A percentile compares a stretch with the other conserved stretches of the same genome.
These are phyloP conservation scores for Cheilosia grossa DNA, from an alignment of 2,888 invertebrate species.

Conservation along the genomic window DNA sequence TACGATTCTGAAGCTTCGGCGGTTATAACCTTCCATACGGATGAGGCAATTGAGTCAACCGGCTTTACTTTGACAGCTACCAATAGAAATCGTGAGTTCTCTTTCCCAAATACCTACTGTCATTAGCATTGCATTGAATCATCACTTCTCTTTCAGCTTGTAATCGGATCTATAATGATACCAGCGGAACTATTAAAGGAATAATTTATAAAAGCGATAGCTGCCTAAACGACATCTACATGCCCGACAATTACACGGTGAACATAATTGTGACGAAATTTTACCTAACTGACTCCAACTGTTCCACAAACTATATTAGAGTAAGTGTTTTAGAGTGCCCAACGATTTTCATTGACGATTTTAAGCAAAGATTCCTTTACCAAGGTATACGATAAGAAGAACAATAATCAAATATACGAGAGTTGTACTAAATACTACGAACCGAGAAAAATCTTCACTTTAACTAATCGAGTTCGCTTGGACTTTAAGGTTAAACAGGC, in stretches of 20 bases:
- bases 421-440: slow-evolving; percentile 37
- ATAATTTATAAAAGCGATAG: slow-evolving; percentile 76
- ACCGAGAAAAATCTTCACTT: slow-evolving; percentile 54
- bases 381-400: slow-evolving; percentile 78
- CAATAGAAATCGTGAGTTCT: slow-evolving; percentile 83
- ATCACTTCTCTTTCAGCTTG: slow-evolving; percentile 77
- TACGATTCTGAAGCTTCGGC: not conserved
- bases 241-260: slow-evolving; percentile 87
- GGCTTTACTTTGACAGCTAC: slow-evolving; percentile 83
- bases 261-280: slow-evolving; percentile 87
- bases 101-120: not conserved
- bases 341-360: not conserved
- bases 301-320: slow-evolving; percentile 64
- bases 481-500: not conserved
- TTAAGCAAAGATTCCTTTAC: not conserved
- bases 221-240: slow-evolving; percentile 88
- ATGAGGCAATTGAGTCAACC: slow-evolving; percentile 71
- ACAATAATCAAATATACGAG: slow-evolving; percentile 75
- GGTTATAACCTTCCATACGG: slow-evolving; percentile 78
- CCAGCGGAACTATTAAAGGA: slow-evolving; percentile 86
- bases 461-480: slow-evolving; percentile 78
- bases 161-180: slow-evolving; percentile 85
- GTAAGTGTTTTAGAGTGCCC: slow-evolving; percentile 73
- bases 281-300: slow-evolving; percentile 76
- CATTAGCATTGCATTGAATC: not conserved